Evolutionary conservation across 2,888 invertebrate genomes (phyloP), one percentile per base, ranked within the genome.

Genomic region (Stramonita haemastoma): DNA sequence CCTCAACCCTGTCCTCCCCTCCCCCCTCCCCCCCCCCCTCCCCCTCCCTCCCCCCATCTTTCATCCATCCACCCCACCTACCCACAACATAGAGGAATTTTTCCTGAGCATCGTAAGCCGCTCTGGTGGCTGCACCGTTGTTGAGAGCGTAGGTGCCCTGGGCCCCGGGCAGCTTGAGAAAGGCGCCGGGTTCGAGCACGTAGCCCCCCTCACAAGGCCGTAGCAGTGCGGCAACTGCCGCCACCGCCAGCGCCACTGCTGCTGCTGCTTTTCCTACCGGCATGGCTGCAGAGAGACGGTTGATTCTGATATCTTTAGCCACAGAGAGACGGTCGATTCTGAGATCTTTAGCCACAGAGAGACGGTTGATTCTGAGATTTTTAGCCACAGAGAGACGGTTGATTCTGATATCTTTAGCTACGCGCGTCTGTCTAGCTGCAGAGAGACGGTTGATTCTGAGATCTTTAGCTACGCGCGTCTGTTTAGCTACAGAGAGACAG

Each of bases 51-150:
- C 19, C 26, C 70, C 26, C n/a, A 70, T 2, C 70, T n/a, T n/a
- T n/a, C n/a, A n/a, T n/a, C n/a, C n/a, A n/a, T 11, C 22, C n/a
- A 29, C 13, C n/a, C 29, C 19, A 34, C 84, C 60, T 46, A 89
- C 89, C 89, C 6, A 89, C 56, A 46, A 89, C 89, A 17, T 89
- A 89, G 46, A 89, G 89, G 46, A 86, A 66, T 15, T 86, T 89
- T 8, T 26, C 29, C 77, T 17, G 66, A 29, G 56, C n/a, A 46
- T 89, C 89, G n/a, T 77, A 89, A 6, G 85, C 89, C 4, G 89
- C 85, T 46, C 32, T 66, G 32, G 84, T 89, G 22, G 89, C 89
- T 1, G 77, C 70, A 0, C 89, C 89, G 26, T 70, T 73, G 89
- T 77, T 70, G 56, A 89, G 70, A 46, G 73, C 46, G 5, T 22